phyloP scores from a whole-genome alignment of 1,140 invertebrate genomes.

The Acyrthosiphon pisum region DNA sequence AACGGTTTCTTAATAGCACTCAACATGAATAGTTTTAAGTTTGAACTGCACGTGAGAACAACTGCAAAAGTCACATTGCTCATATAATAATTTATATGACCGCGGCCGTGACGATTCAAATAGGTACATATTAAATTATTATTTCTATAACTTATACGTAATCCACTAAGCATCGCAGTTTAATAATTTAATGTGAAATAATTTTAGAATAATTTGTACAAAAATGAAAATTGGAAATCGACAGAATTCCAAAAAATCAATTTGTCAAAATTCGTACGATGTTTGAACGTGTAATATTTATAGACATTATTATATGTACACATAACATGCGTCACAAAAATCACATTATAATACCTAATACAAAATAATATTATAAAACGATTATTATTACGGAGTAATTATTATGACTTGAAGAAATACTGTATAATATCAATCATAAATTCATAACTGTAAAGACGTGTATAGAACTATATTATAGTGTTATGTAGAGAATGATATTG shows the following conservation, averaged over 20 bases:
- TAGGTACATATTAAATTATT: background rate
- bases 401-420: background rate
- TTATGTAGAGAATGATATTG: background rate
- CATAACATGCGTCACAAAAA: background rate
- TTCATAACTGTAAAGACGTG: background rate
- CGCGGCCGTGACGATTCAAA: too few relatives aligned
- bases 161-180: background rate
- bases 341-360: background rate
- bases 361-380: background rate
- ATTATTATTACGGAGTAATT: background rate
- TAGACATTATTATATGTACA: too few relatives aligned
- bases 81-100: background rate
- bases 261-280: background rate
- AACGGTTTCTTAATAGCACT: background rate
- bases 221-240: background rate
- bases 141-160: background rate
- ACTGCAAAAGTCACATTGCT: background rate
- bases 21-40: background rate
- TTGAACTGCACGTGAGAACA: background rate
- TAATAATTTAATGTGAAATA: too few relatives aligned
- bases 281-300: too few relatives aligned
- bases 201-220: background rate
- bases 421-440: background rate
- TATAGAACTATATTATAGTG: background rate
- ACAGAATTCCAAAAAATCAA: background rate